Evolutionary conservation across 2,888 invertebrate genomes (phyloP), one percentile per base, ranked within the genome.

Genomic region (Melanargia galathea): DNA sequence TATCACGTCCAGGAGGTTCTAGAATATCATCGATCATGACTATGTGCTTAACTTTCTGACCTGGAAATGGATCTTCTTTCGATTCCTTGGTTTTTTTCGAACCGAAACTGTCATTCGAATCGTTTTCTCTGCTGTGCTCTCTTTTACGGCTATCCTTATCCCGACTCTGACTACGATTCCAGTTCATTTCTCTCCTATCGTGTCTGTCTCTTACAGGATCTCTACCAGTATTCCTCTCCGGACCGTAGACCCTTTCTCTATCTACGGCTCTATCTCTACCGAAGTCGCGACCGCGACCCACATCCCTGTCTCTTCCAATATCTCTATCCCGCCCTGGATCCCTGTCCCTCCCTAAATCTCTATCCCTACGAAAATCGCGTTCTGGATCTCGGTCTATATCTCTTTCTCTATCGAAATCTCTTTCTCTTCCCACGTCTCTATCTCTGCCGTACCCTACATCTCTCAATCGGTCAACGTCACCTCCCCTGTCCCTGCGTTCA

Each of bases 1-100:
- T 94, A 65, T 93, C 92, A 54, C 98, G 93, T 8, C 96, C 97
- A 2, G 98, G 98, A 22, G 93, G 85, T 77, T 94, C 93, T 54
- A 98, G 86, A 65, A 99, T 86, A 80, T 98, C 98, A 78, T 98
- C 97, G 72, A 98, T 95, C 85, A 93, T 93, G 40, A 95, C 93
- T 30, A 87, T 22, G 68, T 83, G 84, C 77, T 86, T 80, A 73
- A 56, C 76, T 70, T 62, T 86, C 24, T 45, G 56, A 20, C 13
- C 3, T n/a, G 56, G 33, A 20, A 38, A 33, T 33, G 6, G 10
- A 11, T 8, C 26, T 7, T 30, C 51, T 33, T 49, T 56, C 48
- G 35, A 58, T 5, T 84, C 82, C 65, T 77, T 87, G 0, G 75
- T 33, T 66, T 81, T 86, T 71, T 89, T 77, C 6, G 78, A 65